phyloP scores from a whole-genome alignment of 2,797 vertebrate species.

The Artibeus jamaicensis region DNA sequence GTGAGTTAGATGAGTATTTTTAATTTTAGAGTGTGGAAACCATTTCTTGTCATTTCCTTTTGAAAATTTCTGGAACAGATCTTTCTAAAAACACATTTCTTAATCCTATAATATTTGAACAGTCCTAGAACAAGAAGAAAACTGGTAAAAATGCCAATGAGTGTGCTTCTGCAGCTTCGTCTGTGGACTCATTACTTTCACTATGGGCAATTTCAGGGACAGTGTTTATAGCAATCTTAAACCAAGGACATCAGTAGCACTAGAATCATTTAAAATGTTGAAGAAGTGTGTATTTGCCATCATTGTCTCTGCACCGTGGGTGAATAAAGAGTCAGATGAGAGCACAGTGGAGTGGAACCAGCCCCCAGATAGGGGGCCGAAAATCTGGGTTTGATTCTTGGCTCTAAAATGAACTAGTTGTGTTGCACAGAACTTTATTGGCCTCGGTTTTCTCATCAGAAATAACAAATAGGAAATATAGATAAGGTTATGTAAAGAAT shows the following conservation, averaged over 20 bases:
- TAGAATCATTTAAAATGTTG: background rate
- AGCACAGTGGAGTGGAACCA: background rate
- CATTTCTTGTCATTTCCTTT: slow-evolving; percentile 53
- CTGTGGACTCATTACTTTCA: background rate
- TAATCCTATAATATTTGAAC: slow-evolving; percentile 29
- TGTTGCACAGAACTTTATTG: background rate
- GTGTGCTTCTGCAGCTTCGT: background rate
- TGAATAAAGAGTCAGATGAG: background rate
- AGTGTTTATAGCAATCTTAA: background rate
- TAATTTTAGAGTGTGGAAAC: slow-evolving; percentile 48
- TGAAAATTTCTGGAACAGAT: slow-evolving; percentile 32
- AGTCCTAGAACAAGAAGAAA: slow-evolving; percentile 17
- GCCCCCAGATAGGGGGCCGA: background rate
- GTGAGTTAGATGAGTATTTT: slow-evolving; percentile 63
- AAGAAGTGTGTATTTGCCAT: background rate
- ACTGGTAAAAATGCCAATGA: background rate
- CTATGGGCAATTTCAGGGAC: background rate
- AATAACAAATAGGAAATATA: slow-evolving; percentile 18
- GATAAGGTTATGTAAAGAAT: background rate
- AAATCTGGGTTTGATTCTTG: background rate
- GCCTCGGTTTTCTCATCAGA: background rate
- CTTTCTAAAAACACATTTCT: slow-evolving; percentile 38
- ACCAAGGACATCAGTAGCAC: background rate
- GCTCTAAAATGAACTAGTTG: background rate
- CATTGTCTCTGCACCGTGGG: background rate